Evolutionary conservation across 2,797 vertebrate species (phyloP).

Genomic region (Acipenser oxyrinchus): DNA sequence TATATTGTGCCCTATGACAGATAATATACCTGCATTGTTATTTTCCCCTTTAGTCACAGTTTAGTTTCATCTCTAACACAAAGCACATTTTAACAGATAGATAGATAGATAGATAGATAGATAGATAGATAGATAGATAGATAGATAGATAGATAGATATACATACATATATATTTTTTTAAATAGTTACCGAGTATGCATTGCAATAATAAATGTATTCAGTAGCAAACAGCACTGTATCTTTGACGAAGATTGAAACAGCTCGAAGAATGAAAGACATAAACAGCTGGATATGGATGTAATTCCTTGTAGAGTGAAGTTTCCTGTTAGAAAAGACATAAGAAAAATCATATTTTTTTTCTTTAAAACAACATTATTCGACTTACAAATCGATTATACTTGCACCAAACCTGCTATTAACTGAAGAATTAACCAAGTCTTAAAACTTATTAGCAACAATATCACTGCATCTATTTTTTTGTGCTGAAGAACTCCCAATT

Average conservation of each 20-base stretch:
- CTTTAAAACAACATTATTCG: too few species aligned
- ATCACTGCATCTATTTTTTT: too few species aligned
- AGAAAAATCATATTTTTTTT: too few species aligned
- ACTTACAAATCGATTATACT: neutral
- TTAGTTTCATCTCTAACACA: too few species aligned
- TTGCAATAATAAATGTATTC: slow-evolving; percentile 73
- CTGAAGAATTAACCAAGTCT: too few species aligned
- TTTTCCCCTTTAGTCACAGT: too few species aligned
- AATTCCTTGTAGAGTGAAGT: slow-evolving; percentile 86
- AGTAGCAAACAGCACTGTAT: slow-evolving; percentile 68
- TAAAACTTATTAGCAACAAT: neutral
- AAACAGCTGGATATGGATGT: slow-evolving; percentile 93
- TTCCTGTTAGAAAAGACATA: slow-evolving; percentile 50
- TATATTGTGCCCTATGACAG: too few species aligned
- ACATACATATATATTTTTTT: neutral
- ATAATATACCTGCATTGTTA: too few species aligned
- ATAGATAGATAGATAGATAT: neutral
- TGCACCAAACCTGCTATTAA: neutral
- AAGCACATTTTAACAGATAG: neutral
- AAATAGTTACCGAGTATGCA: slow-evolving; percentile 59
- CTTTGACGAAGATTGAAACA: slow-evolving; percentile 83
- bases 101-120: neutral
- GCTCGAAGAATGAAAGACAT: slow-evolving; percentile 84
- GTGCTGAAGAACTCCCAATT: too few species aligned
- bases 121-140: neutral